Conservation (phyloP, 2,113 vertebrate genomes). For the Scytalopus superciliaris region DNA sequence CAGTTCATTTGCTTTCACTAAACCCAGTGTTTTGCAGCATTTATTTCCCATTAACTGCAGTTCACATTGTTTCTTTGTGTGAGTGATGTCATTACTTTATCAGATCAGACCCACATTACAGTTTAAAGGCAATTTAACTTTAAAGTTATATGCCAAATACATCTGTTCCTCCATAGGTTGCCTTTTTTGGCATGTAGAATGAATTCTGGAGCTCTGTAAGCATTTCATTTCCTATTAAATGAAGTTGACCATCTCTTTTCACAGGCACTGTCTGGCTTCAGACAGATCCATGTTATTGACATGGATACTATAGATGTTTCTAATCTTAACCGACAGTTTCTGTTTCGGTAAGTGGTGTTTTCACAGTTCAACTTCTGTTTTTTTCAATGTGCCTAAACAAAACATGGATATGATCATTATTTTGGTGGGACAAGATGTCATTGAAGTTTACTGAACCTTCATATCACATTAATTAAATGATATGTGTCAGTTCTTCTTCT, state of each 20-base stretch:
- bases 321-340: conserved; percentile 95
- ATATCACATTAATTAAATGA: neutral
- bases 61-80: neutral
- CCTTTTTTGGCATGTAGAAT: neutral
- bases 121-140: neutral
- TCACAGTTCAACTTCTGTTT: neutral
- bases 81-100: neutral
- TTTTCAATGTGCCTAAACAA: neutral
- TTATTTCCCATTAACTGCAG: neutral
- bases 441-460: neutral
- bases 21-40: neutral
- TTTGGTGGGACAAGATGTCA: neutral
- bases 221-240: neutral
- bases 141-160: neutral
- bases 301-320: conserved; percentile 98
- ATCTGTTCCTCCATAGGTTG: neutral
- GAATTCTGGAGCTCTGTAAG: neutral
- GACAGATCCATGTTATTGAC: conserved; percentile 95
- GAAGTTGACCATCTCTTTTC: conserved; percentile 26
- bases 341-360: conserved; percentile 86
- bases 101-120: neutral
- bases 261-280: conserved; percentile 93
- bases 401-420: neutral
- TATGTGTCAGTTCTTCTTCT: neutral
- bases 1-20: neutral